Percentiles rank a stretch among this genome's conserved stretches.
Conservation (phyloP, 2,888 invertebrate species). For the Dichetophora obliterata region DNA sequence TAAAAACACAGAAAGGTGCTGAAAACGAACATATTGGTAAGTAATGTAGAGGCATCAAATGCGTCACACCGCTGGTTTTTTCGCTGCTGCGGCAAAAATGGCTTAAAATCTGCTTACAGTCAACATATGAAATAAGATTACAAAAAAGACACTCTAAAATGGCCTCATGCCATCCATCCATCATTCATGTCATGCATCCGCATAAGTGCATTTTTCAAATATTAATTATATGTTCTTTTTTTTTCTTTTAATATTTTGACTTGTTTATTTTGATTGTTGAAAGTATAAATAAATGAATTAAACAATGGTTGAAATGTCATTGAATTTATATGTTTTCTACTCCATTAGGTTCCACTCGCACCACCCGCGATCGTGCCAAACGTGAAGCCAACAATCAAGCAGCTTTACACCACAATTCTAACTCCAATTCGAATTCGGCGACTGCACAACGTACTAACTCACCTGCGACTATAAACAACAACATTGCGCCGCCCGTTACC, state of each 20-base stretch:
- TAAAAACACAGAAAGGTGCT: conserved; percentile 88
- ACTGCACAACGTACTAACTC: conserved; percentile 49
- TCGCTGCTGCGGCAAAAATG: neutral
- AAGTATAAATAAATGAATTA: neutral
- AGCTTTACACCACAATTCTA: conserved; percentile 51
- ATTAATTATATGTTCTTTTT: neutral
- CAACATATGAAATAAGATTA: too few relatives aligned
- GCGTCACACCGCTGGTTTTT: neutral
- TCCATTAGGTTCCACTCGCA: conserved; percentile 64
- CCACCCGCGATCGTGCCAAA: conserved; percentile 69
- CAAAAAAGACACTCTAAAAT: too few relatives aligned
- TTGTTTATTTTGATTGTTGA: neutral
- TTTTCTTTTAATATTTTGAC: neutral
- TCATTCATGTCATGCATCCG: neutral
- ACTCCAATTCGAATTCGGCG: conserved; percentile 48
- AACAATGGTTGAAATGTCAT: neutral
- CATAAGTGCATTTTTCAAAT: neutral
- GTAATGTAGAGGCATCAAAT: conserved; percentile 47
- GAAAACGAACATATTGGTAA: conserved; percentile 67
- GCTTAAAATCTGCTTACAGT: too few relatives aligned
- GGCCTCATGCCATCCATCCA: too few relatives aligned
- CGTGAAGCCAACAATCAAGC: conserved; percentile 65
- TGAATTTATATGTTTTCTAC: conserved; percentile 14
- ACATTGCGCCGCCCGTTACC: conserved; percentile 45
- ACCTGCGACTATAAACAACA: conserved; percentile 48